Conservation (phyloP, 2,113 vertebrate species). For the Phalacrocorax carbo region DNA sequence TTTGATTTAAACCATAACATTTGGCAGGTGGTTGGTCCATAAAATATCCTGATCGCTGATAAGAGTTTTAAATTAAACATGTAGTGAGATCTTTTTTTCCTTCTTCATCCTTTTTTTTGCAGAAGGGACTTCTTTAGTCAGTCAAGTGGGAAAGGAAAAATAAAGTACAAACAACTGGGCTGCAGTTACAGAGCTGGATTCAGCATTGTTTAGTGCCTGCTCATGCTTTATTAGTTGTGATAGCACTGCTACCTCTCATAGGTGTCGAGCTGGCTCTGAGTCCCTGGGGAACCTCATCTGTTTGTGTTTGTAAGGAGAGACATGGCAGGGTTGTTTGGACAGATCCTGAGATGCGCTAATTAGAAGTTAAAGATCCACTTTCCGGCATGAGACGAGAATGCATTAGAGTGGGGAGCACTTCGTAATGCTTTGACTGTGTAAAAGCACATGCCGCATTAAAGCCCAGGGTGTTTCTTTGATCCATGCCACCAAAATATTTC, state of each 20-base stretch:
- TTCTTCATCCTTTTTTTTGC: background rate
- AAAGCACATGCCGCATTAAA: slow-evolving; percentile 38
- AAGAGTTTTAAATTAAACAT: slow-evolving; percentile 17
- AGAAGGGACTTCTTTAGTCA: background rate
- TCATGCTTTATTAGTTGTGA: background rate
- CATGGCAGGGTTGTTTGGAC: slow-evolving; percentile 48
- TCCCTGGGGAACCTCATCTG: slow-evolving; percentile 48
- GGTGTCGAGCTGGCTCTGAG: background rate
- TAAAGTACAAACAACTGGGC: background rate
- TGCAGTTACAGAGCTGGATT: background rate
- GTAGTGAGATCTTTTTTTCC: background rate
- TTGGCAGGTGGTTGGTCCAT: slow-evolving; percentile 22
- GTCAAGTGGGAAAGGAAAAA: background rate
- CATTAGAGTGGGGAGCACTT: slow-evolving; percentile 6
- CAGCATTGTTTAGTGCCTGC: background rate
- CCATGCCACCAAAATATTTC: slow-evolving; percentile 42
- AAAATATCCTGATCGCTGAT: background rate
- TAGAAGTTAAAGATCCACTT: slow-evolving; percentile 64
- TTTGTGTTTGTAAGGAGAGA: slow-evolving; percentile 44
- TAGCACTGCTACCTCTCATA: background rate
- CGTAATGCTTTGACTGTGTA: slow-evolving; percentile 42
- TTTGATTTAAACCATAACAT: slow-evolving; percentile 27
- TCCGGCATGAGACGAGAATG: background rate
- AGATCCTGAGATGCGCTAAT: slow-evolving; percentile 59
- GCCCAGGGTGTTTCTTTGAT: slow-evolving; percentile 53